Evolutionary conservation across 2,797 vertebrate species (phyloP).

Genomic region (Poecile montanus): DNA sequence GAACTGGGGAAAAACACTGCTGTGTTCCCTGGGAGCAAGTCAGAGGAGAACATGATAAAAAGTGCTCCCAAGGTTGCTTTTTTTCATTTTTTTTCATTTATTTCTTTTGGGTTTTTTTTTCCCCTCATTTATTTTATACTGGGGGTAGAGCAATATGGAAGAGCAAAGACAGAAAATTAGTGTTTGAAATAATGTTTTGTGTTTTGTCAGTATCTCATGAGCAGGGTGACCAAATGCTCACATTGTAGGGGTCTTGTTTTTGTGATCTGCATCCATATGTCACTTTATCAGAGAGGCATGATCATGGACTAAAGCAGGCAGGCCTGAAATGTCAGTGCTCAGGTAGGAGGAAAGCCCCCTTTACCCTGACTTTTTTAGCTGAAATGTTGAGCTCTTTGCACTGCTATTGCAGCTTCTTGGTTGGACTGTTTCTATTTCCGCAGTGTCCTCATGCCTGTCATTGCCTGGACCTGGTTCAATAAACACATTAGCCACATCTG

Average conservation of each 20-base stretch:
- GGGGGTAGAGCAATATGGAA: background rate
- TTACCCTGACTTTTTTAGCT: background rate
- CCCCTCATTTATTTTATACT: background rate
- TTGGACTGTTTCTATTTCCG: conserved; percentile 51
- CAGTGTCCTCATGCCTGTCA: conserved; percentile 66
- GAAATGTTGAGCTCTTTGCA: conserved; percentile 19
- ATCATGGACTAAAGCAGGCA: background rate
- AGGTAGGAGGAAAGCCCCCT: background rate
- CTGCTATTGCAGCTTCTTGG: conserved; percentile 34
- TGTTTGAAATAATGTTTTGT: background rate
- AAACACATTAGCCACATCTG: conserved; percentile 59
- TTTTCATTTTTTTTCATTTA: fast-evolving
- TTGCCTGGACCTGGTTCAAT: conserved; percentile 59
- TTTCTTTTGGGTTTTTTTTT: no score
- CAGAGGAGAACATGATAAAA: background rate
- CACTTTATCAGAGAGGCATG: background rate
- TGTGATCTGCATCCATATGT: conserved; percentile 18
- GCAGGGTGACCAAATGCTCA: conserved; percentile 40
- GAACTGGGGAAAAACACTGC: conserved; percentile 21
- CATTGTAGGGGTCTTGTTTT: conserved; percentile 50
- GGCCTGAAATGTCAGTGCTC: conserved; percentile 26
- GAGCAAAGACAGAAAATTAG: background rate
- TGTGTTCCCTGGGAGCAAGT: background rate
- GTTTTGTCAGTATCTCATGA: background rate
- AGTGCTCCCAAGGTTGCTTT: background rate